A percentile compares a stretch with the other conserved stretches of the same genome.
phyloP scores from a whole-genome alignment of 2,797 vertebrate species.

The Buceros bicornis region DNA sequence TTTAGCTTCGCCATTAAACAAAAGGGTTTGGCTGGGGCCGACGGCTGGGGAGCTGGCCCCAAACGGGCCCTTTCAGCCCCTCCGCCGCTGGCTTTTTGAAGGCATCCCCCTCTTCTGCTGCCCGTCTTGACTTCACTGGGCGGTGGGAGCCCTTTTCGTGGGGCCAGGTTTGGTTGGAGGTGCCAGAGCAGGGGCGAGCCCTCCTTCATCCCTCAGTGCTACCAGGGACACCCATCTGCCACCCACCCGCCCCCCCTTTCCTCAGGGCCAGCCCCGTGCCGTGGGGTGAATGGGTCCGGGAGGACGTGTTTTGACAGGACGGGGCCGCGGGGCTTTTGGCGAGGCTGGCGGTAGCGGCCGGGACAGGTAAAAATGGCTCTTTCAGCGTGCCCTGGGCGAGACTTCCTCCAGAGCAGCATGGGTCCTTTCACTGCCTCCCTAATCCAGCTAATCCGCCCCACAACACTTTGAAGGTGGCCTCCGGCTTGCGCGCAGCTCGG shows the following conservation, averaged over 20 bases:
- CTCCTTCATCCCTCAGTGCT: neutral
- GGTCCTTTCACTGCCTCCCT: slow-evolving; percentile 90
- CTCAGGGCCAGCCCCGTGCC: neutral
- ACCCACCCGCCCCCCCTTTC: neutral
- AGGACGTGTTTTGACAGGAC: slow-evolving; percentile 78
- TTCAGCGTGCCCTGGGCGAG: slow-evolving; percentile 86
- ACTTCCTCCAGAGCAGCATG: slow-evolving; percentile 92
- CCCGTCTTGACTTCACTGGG: neutral
- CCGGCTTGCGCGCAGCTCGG: slow-evolving; percentile 59
- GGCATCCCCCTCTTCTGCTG: slow-evolving; percentile 77
- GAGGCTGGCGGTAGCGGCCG: slow-evolving; percentile 69
- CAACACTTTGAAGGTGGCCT: slow-evolving; percentile 93
- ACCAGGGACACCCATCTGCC: slow-evolving; percentile 40
- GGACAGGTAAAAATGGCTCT: slow-evolving; percentile 87
- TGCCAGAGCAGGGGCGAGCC: neutral
- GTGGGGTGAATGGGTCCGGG: slow-evolving; percentile 60
- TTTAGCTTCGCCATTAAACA: slow-evolving; percentile 70
- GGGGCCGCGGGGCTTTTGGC: slow-evolving; percentile 61
- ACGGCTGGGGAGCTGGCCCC: slow-evolving; percentile 40
- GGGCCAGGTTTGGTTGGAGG: slow-evolving; percentile 79
- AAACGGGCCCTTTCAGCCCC: slow-evolving; percentile 55
- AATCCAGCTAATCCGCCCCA: slow-evolving; percentile 97
- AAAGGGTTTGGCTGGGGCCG: slow-evolving; percentile 48
- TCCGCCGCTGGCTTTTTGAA: slow-evolving; percentile 36
- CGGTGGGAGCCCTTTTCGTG: slow-evolving; percentile 9